Evolutionary conservation across 2,797 vertebrate genomes (phyloP).

Genomic region (Gymnodraco acuticeps): DNA sequence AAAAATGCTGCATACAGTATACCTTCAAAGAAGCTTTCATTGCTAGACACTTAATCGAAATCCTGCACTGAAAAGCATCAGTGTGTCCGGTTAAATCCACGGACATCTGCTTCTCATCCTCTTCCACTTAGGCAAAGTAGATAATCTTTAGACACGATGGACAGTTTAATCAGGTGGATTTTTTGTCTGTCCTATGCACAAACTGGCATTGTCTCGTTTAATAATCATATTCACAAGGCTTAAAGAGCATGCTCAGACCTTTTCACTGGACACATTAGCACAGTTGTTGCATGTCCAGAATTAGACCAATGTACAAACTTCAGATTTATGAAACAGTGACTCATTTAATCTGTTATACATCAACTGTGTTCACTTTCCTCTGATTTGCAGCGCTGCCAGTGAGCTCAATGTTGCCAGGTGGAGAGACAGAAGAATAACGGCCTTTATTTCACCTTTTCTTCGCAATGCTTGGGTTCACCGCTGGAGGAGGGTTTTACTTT

Average conservation of each 20-base stretch:
- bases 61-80: slow-evolving; percentile 29
- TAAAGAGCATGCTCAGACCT: slow-evolving; percentile 4
- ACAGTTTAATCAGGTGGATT: slow-evolving; percentile 45
- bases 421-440: slow-evolving; percentile 35
- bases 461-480: slow-evolving; percentile 27
- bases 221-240: slow-evolving; percentile 45
- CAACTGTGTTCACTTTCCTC: slow-evolving; percentile 42
- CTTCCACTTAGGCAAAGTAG: slow-evolving; percentile 63
- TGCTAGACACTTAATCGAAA: slow-evolving; percentile 12
- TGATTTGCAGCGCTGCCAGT: slow-evolving; percentile 48
- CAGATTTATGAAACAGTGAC: slow-evolving; percentile 49
- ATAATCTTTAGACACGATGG: slow-evolving; percentile 64
- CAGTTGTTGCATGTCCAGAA: slow-evolving; percentile 18
- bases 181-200: slow-evolving; percentile 1
- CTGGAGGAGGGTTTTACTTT: slow-evolving; percentile 33
- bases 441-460: slow-evolving; percentile 51
- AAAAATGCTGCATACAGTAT: background rate
- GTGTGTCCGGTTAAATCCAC: slow-evolving; percentile 49
- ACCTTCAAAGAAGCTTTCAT: slow-evolving; percentile 4
- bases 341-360: slow-evolving; percentile 47
- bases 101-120: slow-evolving; percentile 62
- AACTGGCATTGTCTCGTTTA: slow-evolving; percentile 35
- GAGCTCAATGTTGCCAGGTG: slow-evolving; percentile 62
- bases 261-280: slow-evolving; percentile 23
- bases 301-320: slow-evolving; percentile 16